A percentile compares a stretch with the other conserved stretches of the same genome.
These are phyloP conservation scores for Cyprichromis sp. DNA, from an alignment of 2,113 vertebrate species.

Conservation along the genomic window DNA sequence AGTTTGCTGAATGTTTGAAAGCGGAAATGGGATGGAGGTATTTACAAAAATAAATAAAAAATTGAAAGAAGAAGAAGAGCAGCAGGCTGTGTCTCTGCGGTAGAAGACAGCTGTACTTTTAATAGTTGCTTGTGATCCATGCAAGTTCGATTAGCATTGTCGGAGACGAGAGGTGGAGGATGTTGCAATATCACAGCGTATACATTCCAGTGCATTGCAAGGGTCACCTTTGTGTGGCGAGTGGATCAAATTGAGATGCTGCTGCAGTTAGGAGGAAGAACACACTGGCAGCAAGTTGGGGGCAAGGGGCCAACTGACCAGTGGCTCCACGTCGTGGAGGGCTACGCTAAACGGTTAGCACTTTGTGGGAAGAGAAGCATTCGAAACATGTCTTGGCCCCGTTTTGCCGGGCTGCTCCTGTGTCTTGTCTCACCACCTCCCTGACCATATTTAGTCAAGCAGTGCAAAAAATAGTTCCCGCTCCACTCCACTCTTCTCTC, in stretches of 20 bases:
- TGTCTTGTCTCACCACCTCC: slow-evolving; percentile 87
- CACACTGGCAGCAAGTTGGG: slow-evolving; percentile 58
- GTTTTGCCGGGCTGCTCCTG: slow-evolving; percentile 81
- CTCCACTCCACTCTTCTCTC: slow-evolving; percentile 38
- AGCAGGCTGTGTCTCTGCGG: slow-evolving; percentile 5
- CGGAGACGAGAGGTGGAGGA: background rate
- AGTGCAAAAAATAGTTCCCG: slow-evolving; percentile 95
- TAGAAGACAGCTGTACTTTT: slow-evolving; percentile 42
- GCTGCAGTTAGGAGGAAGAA: slow-evolving; percentile 20
- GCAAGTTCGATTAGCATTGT: slow-evolving; percentile 19
- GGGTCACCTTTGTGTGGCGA: slow-evolving; percentile 69
- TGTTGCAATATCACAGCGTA: background rate
- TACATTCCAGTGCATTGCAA: slow-evolving; percentile 4
- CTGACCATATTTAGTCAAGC: slow-evolving; percentile 99
- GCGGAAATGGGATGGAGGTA: slow-evolving; percentile 15
- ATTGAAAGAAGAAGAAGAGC: background rate
- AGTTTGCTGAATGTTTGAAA: slow-evolving; percentile 55
- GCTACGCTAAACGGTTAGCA: slow-evolving; percentile 78
- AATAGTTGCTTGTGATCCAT: slow-evolving; percentile 24
- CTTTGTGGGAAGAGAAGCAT: slow-evolving; percentile 90
- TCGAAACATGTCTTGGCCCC: slow-evolving; percentile 83
- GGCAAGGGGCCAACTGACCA: slow-evolving; percentile 36
- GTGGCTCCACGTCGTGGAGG: slow-evolving; percentile 56
- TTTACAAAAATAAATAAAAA: background rate
- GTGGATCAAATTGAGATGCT: slow-evolving; percentile 46